These are phyloP conservation scores for Trogon melanurus DNA, from an alignment of 2,113 vertebrate species.

Conservation along the genomic window DNA sequence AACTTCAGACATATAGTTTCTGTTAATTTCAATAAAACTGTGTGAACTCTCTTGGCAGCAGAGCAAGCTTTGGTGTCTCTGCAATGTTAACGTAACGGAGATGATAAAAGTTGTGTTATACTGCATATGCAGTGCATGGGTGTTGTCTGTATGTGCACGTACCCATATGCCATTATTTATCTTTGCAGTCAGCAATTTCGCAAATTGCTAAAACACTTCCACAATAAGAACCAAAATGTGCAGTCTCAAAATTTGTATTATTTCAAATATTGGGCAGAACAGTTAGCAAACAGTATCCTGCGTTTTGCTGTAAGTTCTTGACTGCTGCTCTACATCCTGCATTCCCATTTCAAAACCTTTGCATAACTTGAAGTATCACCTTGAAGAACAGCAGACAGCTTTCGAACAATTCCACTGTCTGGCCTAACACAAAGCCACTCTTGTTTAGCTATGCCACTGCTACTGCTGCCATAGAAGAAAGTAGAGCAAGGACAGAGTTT, in stretches of 20 bases:
- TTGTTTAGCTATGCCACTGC: background rate
- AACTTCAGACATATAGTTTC: background rate
- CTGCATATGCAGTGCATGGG: background rate
- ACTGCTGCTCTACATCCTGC: background rate
- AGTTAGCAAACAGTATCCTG: background rate
- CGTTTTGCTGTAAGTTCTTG: background rate
- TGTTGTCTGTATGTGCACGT: background rate
- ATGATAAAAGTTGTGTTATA: background rate
- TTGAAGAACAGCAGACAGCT: background rate
- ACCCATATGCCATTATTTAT: slow-evolving; percentile 10
- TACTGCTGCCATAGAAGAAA: background rate
- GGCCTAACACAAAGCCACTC: background rate
- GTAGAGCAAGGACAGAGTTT: background rate
- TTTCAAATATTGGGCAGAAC: background rate
- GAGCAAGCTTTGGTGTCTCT: background rate
- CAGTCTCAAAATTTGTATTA: background rate
- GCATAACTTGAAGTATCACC: background rate
- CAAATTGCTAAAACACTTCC: background rate
- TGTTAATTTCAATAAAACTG: background rate
- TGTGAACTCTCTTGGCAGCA: background rate
- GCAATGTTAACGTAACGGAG: background rate
- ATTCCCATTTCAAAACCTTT: background rate
- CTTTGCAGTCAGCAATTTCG: background rate
- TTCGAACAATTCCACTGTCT: background rate
- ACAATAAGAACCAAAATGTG: background rate